phyloP scores from a whole-genome alignment of 2,888 invertebrate species.

The Meganola albula region DNA sequence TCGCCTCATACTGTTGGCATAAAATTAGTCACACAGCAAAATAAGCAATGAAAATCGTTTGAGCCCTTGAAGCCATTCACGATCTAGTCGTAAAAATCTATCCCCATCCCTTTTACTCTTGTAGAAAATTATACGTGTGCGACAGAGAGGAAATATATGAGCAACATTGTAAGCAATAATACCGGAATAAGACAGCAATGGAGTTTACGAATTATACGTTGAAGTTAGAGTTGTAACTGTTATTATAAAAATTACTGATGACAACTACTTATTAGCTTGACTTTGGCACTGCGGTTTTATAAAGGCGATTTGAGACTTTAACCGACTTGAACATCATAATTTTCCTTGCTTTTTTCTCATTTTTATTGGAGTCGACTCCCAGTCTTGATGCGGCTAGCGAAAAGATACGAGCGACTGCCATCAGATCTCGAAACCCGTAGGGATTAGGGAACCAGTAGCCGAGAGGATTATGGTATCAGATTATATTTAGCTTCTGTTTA shows the following conservation, averaged over 20 bases:
- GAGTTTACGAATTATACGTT: constrained; percentile 32
- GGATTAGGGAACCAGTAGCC: too few relatives aligned
- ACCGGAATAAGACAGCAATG: constrained; percentile 51
- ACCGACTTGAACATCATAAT: too few relatives aligned
- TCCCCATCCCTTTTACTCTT: constrained; percentile 35
- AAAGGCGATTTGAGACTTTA: not conserved
- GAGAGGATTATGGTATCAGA: too few relatives aligned
- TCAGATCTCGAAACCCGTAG: too few relatives aligned
- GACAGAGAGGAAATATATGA: constrained; percentile 34
- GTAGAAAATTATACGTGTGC: constrained; percentile 16
- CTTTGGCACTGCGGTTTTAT: not conserved
- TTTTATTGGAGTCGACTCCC: too few relatives aligned
- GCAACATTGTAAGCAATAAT: constrained; percentile 60
- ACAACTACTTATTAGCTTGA: not conserved
- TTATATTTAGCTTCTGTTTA: too few relatives aligned
- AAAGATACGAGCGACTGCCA: too few relatives aligned
- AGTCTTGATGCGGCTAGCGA: too few relatives aligned
- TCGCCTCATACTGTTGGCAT: constrained; percentile 46
- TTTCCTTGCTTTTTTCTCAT: too few relatives aligned
- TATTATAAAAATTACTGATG: not conserved
- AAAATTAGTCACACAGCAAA: constrained; percentile 69
- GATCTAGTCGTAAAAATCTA: constrained; percentile 59
- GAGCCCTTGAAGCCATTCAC: constrained; percentile 57
- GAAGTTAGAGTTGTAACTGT: constrained; percentile 18
- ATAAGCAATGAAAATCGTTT: constrained; percentile 65